Percentiles rank a stretch among this genome's conserved stretches.
Conservation (phyloP, 2,113 vertebrate genomes). For the Desmodus rotundus region DNA sequence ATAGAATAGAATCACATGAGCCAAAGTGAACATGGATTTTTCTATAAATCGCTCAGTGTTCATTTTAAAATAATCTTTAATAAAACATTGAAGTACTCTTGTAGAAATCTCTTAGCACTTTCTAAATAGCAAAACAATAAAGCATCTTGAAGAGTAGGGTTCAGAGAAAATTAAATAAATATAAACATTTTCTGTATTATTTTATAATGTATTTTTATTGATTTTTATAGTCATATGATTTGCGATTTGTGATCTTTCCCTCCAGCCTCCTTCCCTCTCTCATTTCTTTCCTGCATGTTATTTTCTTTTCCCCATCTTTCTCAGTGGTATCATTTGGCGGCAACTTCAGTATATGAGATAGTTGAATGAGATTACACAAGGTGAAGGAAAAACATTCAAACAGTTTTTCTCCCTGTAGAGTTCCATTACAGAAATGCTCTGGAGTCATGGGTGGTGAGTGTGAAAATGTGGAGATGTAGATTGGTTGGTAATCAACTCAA, state of each 20-base stretch:
- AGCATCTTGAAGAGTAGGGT: slow-evolving; percentile 57
- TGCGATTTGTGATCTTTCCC: slow-evolving; percentile 53
- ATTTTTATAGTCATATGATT: slow-evolving; percentile 68
- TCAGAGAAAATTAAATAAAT: slow-evolving; percentile 66
- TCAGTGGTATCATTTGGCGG: slow-evolving; percentile 15
- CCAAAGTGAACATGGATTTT: slow-evolving; percentile 70
- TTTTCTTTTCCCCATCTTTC: neutral
- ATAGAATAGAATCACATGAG: neutral
- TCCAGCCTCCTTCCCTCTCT: neutral
- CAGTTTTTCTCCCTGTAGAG: slow-evolving; percentile 63
- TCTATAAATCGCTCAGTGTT: slow-evolving; percentile 67
- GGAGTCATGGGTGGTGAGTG: slow-evolving; percentile 68
- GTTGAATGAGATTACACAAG: slow-evolving; percentile 64
- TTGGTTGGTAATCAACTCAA: slow-evolving; percentile 61
- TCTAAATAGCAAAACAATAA: slow-evolving; percentile 71
- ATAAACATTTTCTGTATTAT: slow-evolving; percentile 51
- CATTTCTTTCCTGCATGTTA: neutral
- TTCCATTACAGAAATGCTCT: slow-evolving; percentile 71
- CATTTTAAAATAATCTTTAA: slow-evolving; percentile 77
- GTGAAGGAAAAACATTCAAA: slow-evolving; percentile 65
- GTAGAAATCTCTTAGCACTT: slow-evolving; percentile 65
- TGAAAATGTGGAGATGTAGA: slow-evolving; percentile 56
- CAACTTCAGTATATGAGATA: slow-evolving; percentile 21
- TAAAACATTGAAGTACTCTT: slow-evolving; percentile 63
- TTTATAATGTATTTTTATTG: slow-evolving; percentile 65